Evolutionary conservation across 1,140 invertebrate species (phyloP), one percentile per base, ranked within the genome.

Genomic region (Grapholita molesta): DNA sequence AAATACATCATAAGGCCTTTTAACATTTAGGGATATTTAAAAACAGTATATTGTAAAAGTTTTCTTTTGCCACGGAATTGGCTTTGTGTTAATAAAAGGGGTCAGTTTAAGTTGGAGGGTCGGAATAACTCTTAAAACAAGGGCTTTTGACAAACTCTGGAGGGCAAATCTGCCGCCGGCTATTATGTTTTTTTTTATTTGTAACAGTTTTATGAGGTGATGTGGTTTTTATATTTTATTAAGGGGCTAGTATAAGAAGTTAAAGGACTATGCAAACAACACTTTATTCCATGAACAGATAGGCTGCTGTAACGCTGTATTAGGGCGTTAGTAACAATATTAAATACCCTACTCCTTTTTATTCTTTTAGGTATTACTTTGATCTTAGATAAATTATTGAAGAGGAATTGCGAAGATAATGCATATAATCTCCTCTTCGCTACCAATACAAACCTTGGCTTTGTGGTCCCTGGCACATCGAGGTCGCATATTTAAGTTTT

Each of bases 61-160:
- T 21, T 30, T 9, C 3, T 21, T 38, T 38, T 38, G 3, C n/a
- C 4, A 15, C n/a, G n/a, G 35, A 38, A 15, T 38, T 38, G n/a
- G 35, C 15, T 15, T 38, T 38, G 35, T 38, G 15, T 38, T 38
- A 24, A 33, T 30, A 57, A 8, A 5, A 66, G 21, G 67, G 83
- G 5, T 82, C 86, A 71, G 24, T 1, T 11, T 70, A 73, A 23
- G 72, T 15, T 88, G 78, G 85, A 71, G 65, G 18, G n/a, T 32
- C 72, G 68, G 74, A 72, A 82, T 78, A 74, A 73, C 68, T 78
- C 77, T 79, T 83, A 78, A 79, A 82, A 80, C 61, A 74, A 78
- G 76, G 78, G 80, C 79, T 77, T 71, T 75, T 84, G 76, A 86
- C 76, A 86, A 84, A 88, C 76, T 73, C 61, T 78, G 70, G 68